phyloP scores from a whole-genome alignment of 2,888 invertebrate species.

The Rotaria magnacalcarata region DNA sequence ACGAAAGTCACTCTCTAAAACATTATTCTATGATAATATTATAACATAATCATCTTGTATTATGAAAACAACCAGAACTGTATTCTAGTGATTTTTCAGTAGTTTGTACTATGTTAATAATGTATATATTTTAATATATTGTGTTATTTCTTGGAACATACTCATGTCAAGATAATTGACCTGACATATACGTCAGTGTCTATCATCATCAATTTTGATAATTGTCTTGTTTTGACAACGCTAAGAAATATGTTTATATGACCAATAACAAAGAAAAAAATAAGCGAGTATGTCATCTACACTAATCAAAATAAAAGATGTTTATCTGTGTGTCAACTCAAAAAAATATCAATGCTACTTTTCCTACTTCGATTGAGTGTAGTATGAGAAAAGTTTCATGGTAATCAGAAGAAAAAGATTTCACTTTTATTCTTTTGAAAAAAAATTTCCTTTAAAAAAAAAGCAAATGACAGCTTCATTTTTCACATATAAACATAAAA shows the following conservation, averaged over 20 bases:
- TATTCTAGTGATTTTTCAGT: not conserved
- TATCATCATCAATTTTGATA: constrained; percentile 5
- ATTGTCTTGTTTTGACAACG: not conserved
- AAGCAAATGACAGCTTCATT: no score
- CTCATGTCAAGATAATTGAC: not conserved
- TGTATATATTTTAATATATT: not conserved
- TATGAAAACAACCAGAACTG: not conserved
- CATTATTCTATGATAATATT: no score
- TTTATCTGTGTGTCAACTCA: not conserved
- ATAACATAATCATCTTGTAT: not conserved
- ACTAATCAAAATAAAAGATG: not conserved
- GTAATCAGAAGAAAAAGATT: no score
- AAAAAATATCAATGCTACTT: no score
- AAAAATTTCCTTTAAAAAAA: no score
- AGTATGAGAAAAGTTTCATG: no score
- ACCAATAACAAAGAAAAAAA: not conserved
- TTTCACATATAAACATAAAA: no score
- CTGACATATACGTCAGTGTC: not conserved
- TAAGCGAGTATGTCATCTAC: not conserved
- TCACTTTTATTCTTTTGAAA: no score
- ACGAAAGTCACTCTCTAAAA: no score
- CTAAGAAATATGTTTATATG: not conserved
- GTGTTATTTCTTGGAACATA: not conserved
- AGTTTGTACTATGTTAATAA: not conserved
- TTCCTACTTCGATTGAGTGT: no score